phyloP scores from a whole-genome alignment of 1,140 invertebrate genomes.

The Propsilocerus akamusi region DNA sequence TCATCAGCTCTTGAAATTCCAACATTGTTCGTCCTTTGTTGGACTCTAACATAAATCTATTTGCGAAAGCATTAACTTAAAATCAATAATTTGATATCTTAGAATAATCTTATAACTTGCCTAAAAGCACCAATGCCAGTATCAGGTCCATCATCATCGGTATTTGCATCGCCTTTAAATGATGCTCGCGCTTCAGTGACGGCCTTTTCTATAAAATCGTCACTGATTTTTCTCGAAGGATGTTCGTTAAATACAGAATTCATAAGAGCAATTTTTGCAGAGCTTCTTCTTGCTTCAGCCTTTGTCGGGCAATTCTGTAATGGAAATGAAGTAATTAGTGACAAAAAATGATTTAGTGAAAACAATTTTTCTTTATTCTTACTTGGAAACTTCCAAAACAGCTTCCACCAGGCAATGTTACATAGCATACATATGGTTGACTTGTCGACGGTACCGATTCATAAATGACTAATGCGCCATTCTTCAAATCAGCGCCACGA shows the following conservation, averaged over 20 bases:
- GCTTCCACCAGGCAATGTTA: slow-evolving; percentile 83
- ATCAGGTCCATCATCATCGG: slow-evolving; percentile 55
- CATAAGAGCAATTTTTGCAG: slow-evolving; percentile 90
- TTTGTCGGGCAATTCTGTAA: slow-evolving; percentile 82
- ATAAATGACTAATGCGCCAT: slow-evolving; percentile 84
- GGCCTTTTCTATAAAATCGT: slow-evolving; percentile 87
- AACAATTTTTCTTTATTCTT: slow-evolving; percentile 6
- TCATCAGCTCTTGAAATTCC: slow-evolving; percentile 93
- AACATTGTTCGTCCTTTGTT: slow-evolving; percentile 88
- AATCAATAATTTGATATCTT: neutral
- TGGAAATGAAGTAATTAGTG: neutral
- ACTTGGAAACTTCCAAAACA: slow-evolving; percentile 92
- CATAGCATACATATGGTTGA: slow-evolving; percentile 87
- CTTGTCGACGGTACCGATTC: slow-evolving; percentile 79
- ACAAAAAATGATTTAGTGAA: neutral
- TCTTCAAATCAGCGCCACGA: slow-evolving; percentile 66
- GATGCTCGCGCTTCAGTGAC: slow-evolving; percentile 66
- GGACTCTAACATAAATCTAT: slow-evolving; percentile 76
- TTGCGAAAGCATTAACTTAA: neutral
- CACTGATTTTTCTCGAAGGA: slow-evolving; percentile 77
- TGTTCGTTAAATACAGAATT: slow-evolving; percentile 95
- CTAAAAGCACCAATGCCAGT: slow-evolving; percentile 84
- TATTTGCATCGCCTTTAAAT: slow-evolving; percentile 33
- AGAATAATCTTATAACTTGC: slow-evolving; percentile 14
- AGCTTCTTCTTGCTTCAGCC: slow-evolving; percentile 79